These are phyloP conservation scores for Dendrocincla fuliginosa DNA, from an alignment of 2,797 vertebrate genomes.

Conservation along the genomic window DNA sequence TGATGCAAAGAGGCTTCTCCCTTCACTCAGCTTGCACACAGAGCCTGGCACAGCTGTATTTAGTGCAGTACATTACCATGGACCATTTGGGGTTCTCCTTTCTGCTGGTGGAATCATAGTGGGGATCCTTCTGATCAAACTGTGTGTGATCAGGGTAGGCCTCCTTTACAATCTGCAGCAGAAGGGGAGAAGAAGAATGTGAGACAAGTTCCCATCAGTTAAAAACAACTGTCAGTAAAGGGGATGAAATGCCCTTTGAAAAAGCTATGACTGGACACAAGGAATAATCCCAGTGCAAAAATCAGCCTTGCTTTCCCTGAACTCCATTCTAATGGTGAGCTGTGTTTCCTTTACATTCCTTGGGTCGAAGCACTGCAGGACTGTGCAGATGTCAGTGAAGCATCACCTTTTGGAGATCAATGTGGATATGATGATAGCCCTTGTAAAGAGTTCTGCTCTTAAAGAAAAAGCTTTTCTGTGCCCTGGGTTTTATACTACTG, in stretches of 20 bases:
- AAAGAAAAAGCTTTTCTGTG: background rate
- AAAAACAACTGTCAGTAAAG: background rate
- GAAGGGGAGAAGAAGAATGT: background rate
- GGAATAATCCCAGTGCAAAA: background rate
- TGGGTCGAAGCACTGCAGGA: background rate
- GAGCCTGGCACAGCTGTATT: background rate
- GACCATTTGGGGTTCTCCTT: slow-evolving; percentile 93
- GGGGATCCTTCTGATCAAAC: slow-evolving; percentile 90
- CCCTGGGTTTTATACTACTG: background rate
- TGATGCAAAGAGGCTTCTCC: background rate
- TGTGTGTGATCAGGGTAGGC: slow-evolving; percentile 97
- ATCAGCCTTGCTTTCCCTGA: background rate
- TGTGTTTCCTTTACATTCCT: background rate
- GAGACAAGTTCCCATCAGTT: background rate
- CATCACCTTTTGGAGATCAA: background rate
- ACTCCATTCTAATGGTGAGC: background rate
- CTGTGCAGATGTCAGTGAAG: background rate
- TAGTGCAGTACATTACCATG: slow-evolving; percentile 81
- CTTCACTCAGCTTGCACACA: background rate
- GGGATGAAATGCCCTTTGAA: background rate
- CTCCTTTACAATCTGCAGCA: slow-evolving; percentile 89
- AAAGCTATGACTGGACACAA: background rate
- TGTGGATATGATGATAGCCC: background rate
- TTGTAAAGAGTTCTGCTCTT: background rate
- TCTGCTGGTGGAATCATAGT: slow-evolving; percentile 91